Evolutionary conservation across 1,140 invertebrate genomes (phyloP).

Genomic region (Drosophila repletoides): DNA sequence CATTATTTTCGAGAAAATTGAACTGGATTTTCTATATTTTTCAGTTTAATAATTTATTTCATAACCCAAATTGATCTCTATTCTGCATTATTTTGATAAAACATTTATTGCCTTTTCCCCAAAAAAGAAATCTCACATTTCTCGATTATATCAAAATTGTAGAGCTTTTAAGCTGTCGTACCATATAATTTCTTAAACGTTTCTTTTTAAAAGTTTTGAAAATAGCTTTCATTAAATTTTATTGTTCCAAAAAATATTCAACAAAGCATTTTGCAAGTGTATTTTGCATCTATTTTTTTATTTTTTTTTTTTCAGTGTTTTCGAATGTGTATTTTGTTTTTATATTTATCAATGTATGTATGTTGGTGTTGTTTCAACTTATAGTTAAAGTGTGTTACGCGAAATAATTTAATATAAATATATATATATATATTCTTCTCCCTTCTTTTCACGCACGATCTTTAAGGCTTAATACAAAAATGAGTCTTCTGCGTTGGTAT

Average conservation of each 20-base stretch:
- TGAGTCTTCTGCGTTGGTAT: slow-evolving; percentile 47
- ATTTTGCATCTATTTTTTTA: slow-evolving; percentile 9
- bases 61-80: too few relatives aligned
- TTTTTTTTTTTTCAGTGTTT: slow-evolving; percentile 11
- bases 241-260: slow-evolving; percentile 50
- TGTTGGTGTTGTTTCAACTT: slow-evolving; percentile 26
- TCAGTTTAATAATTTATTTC: too few relatives aligned
- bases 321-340: slow-evolving; percentile 16
- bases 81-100: too few relatives aligned
- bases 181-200: too few relatives aligned
- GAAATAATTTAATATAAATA: slow-evolving; percentile 61
- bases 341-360: slow-evolving; percentile 8
- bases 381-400: slow-evolving; percentile 33
- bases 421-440: slow-evolving; percentile 36
- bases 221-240: slow-evolving; percentile 36
- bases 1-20: too few relatives aligned
- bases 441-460: slow-evolving; percentile 26
- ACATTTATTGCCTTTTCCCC: too few relatives aligned
- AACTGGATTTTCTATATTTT: too few relatives aligned
- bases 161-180: too few relatives aligned
- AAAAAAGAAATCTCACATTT: too few relatives aligned
- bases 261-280: slow-evolving; percentile 42
- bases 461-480: slow-evolving; percentile 55
- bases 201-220: too few relatives aligned
- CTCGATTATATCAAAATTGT: too few relatives aligned